Conservation (phyloP, 1,140 invertebrate genomes). For the Drosophila truncata region DNA sequence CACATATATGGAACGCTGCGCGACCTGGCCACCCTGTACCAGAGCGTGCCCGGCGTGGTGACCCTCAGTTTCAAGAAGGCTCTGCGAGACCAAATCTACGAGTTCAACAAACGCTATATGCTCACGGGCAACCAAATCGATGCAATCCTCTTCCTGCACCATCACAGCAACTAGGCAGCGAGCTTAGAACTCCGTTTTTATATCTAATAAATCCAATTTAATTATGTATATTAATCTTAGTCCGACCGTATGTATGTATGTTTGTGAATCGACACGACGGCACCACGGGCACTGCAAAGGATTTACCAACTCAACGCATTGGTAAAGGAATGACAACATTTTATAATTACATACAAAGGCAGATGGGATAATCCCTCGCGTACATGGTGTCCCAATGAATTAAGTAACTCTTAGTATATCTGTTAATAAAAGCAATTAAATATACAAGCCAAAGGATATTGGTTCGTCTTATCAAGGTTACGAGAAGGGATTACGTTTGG, state of each 20-base stretch:
- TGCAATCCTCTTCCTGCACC: conserved; percentile 77
- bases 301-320: background rate
- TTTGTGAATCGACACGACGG: conserved; percentile 33
- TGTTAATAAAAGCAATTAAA: conserved; percentile 31
- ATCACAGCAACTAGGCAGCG: conserved; percentile 52
- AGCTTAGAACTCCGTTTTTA: conserved; percentile 24
- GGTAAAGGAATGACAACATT: conserved; percentile 8
- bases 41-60: conserved; percentile 79
- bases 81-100: conserved; percentile 75
- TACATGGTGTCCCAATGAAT: conserved; percentile 18
- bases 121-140: conserved; percentile 76
- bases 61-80: conserved; percentile 77
- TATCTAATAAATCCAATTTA: conserved; percentile 31
- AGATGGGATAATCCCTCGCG: background rate
- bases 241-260: conserved; percentile 24
- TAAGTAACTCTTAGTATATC: conserved; percentile 8
- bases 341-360: background rate
- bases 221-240: conserved; percentile 20
- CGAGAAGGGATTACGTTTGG: too few species aligned
- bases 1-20: conserved; percentile 76
- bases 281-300: conserved; percentile 21
- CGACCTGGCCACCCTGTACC: conserved; percentile 69
- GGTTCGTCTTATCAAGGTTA: background rate
- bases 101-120: conserved; percentile 76
- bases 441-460: conserved; percentile 3